Evolutionary conservation across 1,140 invertebrate genomes (phyloP).

Genomic region (Leptestheria dahalacensis): DNA sequence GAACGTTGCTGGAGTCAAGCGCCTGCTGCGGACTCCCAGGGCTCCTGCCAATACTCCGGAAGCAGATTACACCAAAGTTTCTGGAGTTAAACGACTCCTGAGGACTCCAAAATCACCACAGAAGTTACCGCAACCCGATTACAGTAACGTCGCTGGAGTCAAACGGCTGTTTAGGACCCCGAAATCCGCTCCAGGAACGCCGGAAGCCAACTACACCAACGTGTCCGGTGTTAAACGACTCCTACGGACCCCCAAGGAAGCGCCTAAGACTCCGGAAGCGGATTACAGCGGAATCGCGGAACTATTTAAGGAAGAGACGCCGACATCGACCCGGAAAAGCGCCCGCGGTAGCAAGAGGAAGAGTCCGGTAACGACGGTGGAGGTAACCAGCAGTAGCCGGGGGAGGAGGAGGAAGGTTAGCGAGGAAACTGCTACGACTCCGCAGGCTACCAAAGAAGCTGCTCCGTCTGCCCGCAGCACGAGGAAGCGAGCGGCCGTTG

Average conservation of each 20-base stretch:
- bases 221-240: background rate
- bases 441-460: background rate
- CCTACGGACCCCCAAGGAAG: background rate
- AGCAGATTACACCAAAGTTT: slow-evolving; percentile 16
- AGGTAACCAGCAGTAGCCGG: background rate
- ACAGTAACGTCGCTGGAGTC: slow-evolving; percentile 15
- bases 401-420: background rate
- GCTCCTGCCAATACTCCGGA: slow-evolving; percentile 7
- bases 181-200: background rate
- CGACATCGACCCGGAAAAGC: background rate
- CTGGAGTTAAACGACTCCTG: slow-evolving; percentile 13
- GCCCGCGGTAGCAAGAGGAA: background rate
- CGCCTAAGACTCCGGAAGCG: slow-evolving; percentile 7
- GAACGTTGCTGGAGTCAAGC: slow-evolving; percentile 18
- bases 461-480: background rate
- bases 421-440: background rate
- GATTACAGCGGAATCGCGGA: slow-evolving; percentile 20
- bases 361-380: too few relatives aligned
- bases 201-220: slow-evolving; percentile 10
- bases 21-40: slow-evolving; percentile 18
- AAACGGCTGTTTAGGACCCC: slow-evolving; percentile 17
- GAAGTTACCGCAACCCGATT: slow-evolving; percentile 11
- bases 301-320: slow-evolving; percentile 13
- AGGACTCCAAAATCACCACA: slow-evolving; percentile 20
- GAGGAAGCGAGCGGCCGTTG: background rate